These are phyloP conservation scores for Morinoia aosen DNA, from an alignment of 2,888 invertebrate genomes.

Conservation along the genomic window DNA sequence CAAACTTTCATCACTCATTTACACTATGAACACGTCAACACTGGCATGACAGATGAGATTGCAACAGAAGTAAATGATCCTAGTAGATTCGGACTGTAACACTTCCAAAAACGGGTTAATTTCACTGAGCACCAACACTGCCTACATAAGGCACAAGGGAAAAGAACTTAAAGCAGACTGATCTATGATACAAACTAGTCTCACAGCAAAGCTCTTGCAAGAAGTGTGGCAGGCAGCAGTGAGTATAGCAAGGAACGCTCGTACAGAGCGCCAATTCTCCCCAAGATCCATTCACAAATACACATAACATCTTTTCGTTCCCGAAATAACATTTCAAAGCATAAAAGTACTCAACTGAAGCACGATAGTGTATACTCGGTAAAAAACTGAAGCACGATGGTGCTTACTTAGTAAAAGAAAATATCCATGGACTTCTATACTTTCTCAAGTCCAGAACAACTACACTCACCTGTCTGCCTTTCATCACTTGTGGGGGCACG, in stretches of 20 bases:
- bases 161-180: background rate
- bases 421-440: background rate
- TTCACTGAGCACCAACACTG: background rate
- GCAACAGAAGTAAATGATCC: too few species aligned
- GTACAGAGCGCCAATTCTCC: background rate
- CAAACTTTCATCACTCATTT: too few species aligned
- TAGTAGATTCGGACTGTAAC: too few species aligned
- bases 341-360: too few species aligned
- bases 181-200: background rate
- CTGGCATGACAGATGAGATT: too few species aligned
- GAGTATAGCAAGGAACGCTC: too few species aligned
- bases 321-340: too few species aligned
- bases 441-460: background rate
- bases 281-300: background rate
- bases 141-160: background rate
- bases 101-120: background rate
- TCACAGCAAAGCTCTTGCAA: background rate
- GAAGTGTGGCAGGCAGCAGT: background rate
- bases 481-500: background rate
- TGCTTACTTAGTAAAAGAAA: background rate
- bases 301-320: background rate
- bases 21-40: too few species aligned
- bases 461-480: slow-evolving; percentile 41
- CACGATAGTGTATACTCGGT: background rate
- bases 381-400: background rate